Percentiles rank a stretch among this genome's conserved stretches.
Conservation (phyloP, 2,888 invertebrate species). For the Anarsia innoxiella region DNA sequence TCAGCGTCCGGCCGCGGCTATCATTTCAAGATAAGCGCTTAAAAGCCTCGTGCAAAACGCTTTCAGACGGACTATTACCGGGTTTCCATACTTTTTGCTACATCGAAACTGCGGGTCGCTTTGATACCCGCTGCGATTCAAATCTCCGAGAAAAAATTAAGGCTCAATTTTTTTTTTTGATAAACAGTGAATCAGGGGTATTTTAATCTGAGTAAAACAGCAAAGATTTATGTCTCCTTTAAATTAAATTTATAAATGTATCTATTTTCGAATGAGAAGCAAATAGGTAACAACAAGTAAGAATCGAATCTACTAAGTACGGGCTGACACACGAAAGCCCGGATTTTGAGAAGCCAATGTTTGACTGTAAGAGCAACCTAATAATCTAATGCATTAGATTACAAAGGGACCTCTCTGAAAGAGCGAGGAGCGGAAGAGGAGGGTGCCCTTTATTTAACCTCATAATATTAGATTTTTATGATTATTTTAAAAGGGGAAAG, state of each 20-base stretch:
- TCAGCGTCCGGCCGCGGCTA: constrained; percentile 69
- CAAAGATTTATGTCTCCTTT: too few species aligned
- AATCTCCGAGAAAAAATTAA: constrained; percentile 11
- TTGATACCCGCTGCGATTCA: constrained; percentile 16
- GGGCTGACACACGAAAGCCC: constrained; percentile 12
- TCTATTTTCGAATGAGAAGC: too few species aligned
- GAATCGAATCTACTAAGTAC: not conserved
- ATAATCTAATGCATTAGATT: constrained; percentile 66
- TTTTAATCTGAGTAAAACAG: too few species aligned
- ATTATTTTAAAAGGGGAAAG: constrained; percentile 53
- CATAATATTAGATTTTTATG: constrained; percentile 55
- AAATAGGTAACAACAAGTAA: too few species aligned
- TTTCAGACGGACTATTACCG: constrained; percentile 60
- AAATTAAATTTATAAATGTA: too few species aligned
- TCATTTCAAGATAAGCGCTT: constrained; percentile 75
- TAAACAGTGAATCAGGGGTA: too few species aligned
- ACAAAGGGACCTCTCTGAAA: constrained; percentile 45
- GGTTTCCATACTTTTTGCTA: constrained; percentile 56
- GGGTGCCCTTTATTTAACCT: constrained; percentile 48
- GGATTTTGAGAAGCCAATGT: constrained; percentile 35
- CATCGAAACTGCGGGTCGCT: constrained; percentile 2
- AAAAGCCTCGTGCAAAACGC: constrained; percentile 70
- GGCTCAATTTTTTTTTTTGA: too few species aligned
- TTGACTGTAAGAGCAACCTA: constrained; percentile 40
- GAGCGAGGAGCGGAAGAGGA: constrained; percentile 33